Evolutionary conservation across 1,140 invertebrate species (phyloP).

Genomic region (Portunus trituberculatus): DNA sequence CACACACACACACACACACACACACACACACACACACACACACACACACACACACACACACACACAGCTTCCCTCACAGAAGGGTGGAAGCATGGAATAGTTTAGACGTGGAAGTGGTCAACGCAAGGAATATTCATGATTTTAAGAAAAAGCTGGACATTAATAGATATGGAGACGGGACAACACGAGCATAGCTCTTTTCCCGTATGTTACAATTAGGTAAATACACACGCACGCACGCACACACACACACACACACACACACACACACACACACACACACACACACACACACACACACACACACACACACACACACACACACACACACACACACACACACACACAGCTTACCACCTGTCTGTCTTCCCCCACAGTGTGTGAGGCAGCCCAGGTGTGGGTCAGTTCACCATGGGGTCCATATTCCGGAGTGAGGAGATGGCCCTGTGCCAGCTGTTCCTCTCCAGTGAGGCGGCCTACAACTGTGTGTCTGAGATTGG

Average conservation of each 20-base stretch:
- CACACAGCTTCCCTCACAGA: no score
- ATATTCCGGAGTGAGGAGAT: constrained; percentile 95
- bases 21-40: not conserved
- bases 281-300: not conserved
- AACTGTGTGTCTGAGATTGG: constrained; percentile 93
- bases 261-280: not conserved
- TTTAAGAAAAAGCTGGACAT: no score
- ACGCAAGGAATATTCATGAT: no score
- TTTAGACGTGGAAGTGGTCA: no score
- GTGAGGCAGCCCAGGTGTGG: not conserved
- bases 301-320: not conserved
- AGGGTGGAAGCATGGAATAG: no score
- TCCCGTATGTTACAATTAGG: no score
- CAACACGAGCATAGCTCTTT: no score
- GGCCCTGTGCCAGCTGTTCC: constrained; percentile 93
- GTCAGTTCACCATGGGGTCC: constrained; percentile 71
- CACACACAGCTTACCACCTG: not conserved
- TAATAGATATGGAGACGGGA: no score
- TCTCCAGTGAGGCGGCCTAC: constrained; percentile 93
- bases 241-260: not conserved
- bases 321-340: not conserved
- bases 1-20: not conserved
- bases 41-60: not conserved
- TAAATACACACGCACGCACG: no score
- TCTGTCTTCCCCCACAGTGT: not conserved